A percentile compares a stretch with the other conserved stretches of the same genome.
Evolutionary conservation across 2,113 vertebrate genomes (phyloP).

Genomic region (Coregonus clupeaformis): DNA sequence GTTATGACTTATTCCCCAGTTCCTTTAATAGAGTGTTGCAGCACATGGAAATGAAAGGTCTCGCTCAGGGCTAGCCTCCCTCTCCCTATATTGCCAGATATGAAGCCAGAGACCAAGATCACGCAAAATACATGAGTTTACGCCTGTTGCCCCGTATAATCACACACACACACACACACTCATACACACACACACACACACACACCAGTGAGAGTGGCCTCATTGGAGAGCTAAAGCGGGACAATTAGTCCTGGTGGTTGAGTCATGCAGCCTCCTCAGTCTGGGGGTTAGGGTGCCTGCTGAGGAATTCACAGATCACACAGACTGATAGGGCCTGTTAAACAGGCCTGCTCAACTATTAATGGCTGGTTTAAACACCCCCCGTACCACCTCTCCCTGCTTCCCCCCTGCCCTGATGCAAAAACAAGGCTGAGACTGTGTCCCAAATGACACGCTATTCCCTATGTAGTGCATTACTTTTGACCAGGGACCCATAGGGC

Average conservation of each 20-base stretch:
- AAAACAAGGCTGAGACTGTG: background rate
- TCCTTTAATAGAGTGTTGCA: conserved; percentile 69
- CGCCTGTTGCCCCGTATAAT: conserved; percentile 5
- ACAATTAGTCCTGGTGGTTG: conserved; percentile 41
- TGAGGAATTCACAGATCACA: conserved; percentile 26
- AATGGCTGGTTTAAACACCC: background rate
- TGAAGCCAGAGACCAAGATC: conserved; percentile 46
- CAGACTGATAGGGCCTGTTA: conserved; percentile 27
- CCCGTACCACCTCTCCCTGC: background rate
- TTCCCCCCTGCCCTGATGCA: background rate
- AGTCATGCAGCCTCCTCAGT: conserved; percentile 31
- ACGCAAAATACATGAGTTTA: conserved; percentile 29
- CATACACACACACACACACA: background rate
- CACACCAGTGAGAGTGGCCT: conserved; percentile 42
- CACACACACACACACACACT: conserved; percentile 21
- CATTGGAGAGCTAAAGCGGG: conserved; percentile 33
- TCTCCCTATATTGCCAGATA: conserved; percentile 29
- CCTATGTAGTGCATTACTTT: too few relatives aligned
- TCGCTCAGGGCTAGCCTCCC: conserved; percentile 58
- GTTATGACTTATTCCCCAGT: conserved; percentile 68
- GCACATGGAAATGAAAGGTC: conserved; percentile 72
- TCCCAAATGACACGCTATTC: too few relatives aligned
- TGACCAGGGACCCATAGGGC: too few relatives aligned
- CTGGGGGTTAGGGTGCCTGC: conserved; percentile 17
- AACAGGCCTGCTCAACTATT: conserved; percentile 18